phyloP scores from a whole-genome alignment of 2,888 invertebrate species.

The Eilema griseolum region DNA sequence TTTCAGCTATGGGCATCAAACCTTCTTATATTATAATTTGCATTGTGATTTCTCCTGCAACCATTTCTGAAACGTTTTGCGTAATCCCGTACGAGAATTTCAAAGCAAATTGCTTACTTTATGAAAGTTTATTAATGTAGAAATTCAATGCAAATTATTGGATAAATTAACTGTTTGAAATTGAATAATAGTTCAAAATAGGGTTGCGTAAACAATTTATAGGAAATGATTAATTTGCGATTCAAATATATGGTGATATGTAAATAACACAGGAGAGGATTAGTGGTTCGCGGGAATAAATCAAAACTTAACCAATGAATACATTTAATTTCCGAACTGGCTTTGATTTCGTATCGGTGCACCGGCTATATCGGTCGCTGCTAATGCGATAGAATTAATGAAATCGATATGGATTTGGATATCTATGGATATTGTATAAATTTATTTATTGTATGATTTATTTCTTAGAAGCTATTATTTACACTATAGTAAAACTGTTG shows the following conservation, averaged over 20 bases:
- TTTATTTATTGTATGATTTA: conserved; percentile 12
- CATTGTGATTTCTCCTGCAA: conserved; percentile 58
- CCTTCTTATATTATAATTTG: conserved; percentile 58
- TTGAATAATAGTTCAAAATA: conserved; percentile 22
- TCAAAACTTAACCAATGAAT: conserved; percentile 70
- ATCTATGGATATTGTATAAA: conserved; percentile 25
- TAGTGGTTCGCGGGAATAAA: conserved; percentile 61
- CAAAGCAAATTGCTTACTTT: conserved; percentile 59
- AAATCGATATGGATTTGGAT: conserved; percentile 51
- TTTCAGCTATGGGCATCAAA: conserved; percentile 53
- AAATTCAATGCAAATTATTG: conserved; percentile 29
- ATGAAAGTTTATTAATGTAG: conserved; percentile 41
- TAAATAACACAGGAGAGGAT: conserved; percentile 52
- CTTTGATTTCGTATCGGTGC: conserved; percentile 64
- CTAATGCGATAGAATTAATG: conserved; percentile 67
- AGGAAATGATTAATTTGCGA: conserved; percentile 38
- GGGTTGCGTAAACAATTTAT: conserved; percentile 25
- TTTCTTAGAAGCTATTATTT: neutral
- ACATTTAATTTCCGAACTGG: conserved; percentile 73
- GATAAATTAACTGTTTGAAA: conserved; percentile 18
- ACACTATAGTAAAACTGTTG: neutral
- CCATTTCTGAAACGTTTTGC: conserved; percentile 50
- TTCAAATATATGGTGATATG: conserved; percentile 33
- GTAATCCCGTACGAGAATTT: conserved; percentile 54
- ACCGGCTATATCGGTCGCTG: conserved; percentile 59